Conservation (phyloP, 1,140 invertebrate genomes). For the Carcinoscorpius rotundicauda region DNA sequence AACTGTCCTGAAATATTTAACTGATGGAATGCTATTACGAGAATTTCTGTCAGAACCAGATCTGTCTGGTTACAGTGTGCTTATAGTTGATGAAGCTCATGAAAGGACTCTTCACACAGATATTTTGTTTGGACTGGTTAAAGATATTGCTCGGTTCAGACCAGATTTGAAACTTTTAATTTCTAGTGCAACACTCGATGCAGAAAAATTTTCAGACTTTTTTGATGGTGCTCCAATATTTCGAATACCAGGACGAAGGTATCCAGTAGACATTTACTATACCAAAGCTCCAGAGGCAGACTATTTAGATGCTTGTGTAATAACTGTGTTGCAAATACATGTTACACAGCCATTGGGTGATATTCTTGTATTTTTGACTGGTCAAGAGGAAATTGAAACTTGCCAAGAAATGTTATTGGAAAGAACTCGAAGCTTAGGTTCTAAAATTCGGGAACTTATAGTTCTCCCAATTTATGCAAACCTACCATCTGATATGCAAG, state of each 20-base stretch:
- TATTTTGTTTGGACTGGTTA: slow-evolving; percentile 94
- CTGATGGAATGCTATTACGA: slow-evolving; percentile 92
- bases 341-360: slow-evolving; percentile 85
- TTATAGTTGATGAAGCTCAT: slow-evolving; percentile 99
- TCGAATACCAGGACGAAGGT: slow-evolving; percentile 75
- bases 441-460: slow-evolving; percentile 83
- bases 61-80: slow-evolving; percentile 80
- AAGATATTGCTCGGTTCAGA: slow-evolving; percentile 91
- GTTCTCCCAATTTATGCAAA: slow-evolving; percentile 97
- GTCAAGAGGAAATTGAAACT: slow-evolving; percentile 89
- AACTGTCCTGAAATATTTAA: slow-evolving; percentile 95
- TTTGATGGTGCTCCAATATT: slow-evolving; percentile 99
- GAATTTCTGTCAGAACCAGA: slow-evolving; percentile 97
- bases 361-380: slow-evolving; percentile 93
- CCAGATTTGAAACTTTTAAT: slow-evolving; percentile 92
- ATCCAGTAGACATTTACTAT: slow-evolving; percentile 92
- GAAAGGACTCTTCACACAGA: slow-evolving; percentile 97
- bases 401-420: slow-evolving; percentile 88
- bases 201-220: slow-evolving; percentile 95
- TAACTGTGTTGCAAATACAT: slow-evolving; percentile 95
- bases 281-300: slow-evolving; percentile 98
- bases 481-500: slow-evolving; percentile 96
- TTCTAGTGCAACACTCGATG: slow-evolving; percentile 97
- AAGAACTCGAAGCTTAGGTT: slow-evolving; percentile 73
- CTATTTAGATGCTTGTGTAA: slow-evolving; percentile 93